Conservation (phyloP, 2,113 vertebrate genomes). For the Otolemur garnettii region DNA sequence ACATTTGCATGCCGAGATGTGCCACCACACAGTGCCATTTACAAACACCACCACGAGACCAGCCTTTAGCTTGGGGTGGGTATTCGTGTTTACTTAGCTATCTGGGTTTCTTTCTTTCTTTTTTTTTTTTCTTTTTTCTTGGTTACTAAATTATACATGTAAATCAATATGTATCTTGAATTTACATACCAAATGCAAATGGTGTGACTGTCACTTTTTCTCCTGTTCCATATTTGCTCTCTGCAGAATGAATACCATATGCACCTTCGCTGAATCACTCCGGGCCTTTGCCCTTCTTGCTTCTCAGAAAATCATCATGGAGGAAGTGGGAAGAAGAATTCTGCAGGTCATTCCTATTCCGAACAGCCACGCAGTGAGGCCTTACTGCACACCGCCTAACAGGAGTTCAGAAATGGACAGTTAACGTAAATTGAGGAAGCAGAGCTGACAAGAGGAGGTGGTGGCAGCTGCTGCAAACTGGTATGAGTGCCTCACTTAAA, state of each 20-base stretch:
- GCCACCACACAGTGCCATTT: slow-evolving; percentile 64
- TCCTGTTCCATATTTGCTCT: slow-evolving; percentile 74
- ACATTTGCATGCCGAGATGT: slow-evolving; percentile 67
- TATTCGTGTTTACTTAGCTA: slow-evolving; percentile 78
- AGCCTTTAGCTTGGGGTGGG: slow-evolving; percentile 75
- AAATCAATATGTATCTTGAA: slow-evolving; percentile 73
- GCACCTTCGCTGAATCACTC: slow-evolving; percentile 21
- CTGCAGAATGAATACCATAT: slow-evolving; percentile 62
- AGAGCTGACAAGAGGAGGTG: not conserved
- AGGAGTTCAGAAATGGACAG: not conserved
- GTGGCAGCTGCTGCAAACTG: not conserved
- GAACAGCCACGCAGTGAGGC: not conserved
- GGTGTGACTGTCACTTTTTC: slow-evolving; percentile 41
- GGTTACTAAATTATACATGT: slow-evolving; percentile 77
- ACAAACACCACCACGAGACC: slow-evolving; percentile 75
- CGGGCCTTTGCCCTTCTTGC: slow-evolving; percentile 31
- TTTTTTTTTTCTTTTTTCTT: slow-evolving; percentile 1
- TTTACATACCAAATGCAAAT: slow-evolving; percentile 80
- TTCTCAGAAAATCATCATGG: slow-evolving; percentile 10
- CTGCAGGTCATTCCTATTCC: not conserved
- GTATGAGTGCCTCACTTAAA: not conserved
- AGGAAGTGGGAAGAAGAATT: not conserved
- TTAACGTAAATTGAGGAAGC: not conserved
- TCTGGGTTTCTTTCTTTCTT: not conserved
- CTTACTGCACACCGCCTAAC: not conserved